Evolutionary conservation across 30 jellyfish, hydroid and myxozoan species (phyloP), one percentile per base, ranked within the genome.

Genomic region (Cassiopea andromeda): DNA sequence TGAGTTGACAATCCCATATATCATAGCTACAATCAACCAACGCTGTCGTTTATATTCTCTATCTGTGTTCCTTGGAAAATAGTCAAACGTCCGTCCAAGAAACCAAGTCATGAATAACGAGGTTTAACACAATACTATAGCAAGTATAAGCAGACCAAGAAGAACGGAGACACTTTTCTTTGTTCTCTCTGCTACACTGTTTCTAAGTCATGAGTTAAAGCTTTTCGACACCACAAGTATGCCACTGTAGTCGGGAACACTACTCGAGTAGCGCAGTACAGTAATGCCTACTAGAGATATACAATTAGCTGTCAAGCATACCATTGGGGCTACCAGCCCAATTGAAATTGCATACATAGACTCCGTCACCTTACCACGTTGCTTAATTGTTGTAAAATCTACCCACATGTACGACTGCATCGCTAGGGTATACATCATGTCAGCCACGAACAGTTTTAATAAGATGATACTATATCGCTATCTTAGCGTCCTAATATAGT

Each of bases 101-200:
- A 77, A n/a, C 86, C 86, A 77, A 15, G 50, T 48, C 71, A 77
- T 19, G 86, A 48, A 77, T 13, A 77, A 44, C 15, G 86, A 75
- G 38, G 73, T 2, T 75, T 75, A 77, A 38, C 48, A 77, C 7
- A 54, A 17, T 27, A 77, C 16, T 7, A 48, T 18, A 12, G 48
- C 86, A 59, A 77, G 76, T 48, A 77, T 48, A 17, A 77, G 75
- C 43, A 59, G 46, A 15, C 86, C 86, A 7, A 77, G 74, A 13
- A 77, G 86, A 48, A 57, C 75, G 10, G 75, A 14, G 16, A 77
- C 49, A 45, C 73, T 77, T 49, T 77, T 77, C 75, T 57, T 77
- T 45, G 86, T 75, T 46, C 86, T 48, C 48, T 19, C 75, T 1
- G 86, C 73, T 10, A 46, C 86, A 61, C 71, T 49, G 17, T 48